Evolutionary conservation across 1,140 invertebrate genomes (phyloP).

Genomic region (Bombus huntii): DNA sequence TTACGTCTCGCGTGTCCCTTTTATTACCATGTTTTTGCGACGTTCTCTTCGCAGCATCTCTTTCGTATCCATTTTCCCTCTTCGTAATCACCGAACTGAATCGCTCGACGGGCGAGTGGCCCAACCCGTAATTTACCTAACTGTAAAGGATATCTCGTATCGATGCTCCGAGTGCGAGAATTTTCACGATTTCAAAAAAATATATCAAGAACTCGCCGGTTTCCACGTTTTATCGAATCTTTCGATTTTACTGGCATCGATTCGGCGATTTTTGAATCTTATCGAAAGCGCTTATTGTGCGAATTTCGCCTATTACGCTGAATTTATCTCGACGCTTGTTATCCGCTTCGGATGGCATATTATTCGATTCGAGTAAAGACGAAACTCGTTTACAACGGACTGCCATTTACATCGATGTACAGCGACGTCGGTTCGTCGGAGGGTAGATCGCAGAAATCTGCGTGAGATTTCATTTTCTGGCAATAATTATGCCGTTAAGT

Average conservation of each 20-base stretch:
- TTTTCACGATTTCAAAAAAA: not conserved
- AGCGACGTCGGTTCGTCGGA: not conserved
- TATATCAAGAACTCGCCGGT: not conserved
- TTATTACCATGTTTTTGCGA: not conserved
- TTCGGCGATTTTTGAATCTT: rapidly evolving
- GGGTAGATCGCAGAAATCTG: constrained; percentile 7
- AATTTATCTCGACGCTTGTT: too few species aligned
- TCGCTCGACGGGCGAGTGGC: not conserved
- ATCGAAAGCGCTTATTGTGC: too few species aligned
- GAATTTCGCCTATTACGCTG: too few species aligned
- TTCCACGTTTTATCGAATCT: not conserved
- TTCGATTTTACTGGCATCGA: not conserved
- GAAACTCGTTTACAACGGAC: too few species aligned
- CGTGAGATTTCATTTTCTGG: constrained; percentile 15
- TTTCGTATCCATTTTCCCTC: not conserved
- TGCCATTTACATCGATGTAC: too few species aligned
- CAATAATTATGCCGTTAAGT: constrained; percentile 59
- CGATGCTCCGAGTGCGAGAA: not conserved
- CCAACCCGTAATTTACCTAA: constrained; percentile 15
- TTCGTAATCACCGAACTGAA: constrained; percentile 23
- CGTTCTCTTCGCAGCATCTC: not conserved
- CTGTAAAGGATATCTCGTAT: constrained; percentile 4
- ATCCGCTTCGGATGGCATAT: too few species aligned
- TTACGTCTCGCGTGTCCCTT: not conserved
- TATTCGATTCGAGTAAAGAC: too few species aligned